Percentiles rank a stretch among this genome's conserved stretches.
Conservation (phyloP, 1,140 invertebrate genomes). For the Drosophila albomicans region DNA sequence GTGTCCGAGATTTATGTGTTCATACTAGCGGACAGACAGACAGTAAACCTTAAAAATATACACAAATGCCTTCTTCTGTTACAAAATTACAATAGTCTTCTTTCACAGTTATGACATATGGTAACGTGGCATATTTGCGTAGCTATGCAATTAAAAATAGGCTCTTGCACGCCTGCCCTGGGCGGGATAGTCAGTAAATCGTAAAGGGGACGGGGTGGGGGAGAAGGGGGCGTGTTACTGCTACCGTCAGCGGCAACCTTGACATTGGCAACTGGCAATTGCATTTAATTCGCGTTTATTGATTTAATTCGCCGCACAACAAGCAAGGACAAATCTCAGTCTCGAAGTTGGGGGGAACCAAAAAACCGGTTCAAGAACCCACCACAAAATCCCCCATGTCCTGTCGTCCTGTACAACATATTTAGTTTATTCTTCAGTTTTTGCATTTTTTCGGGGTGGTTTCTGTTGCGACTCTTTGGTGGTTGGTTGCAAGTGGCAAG, state of each 20-base stretch:
- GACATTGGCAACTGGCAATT: conserved; percentile 38
- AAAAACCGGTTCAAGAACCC: conserved; percentile 19
- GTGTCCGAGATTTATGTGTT: too few species aligned
- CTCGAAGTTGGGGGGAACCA: neutral
- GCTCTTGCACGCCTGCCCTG: too few species aligned
- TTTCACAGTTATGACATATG: too few species aligned
- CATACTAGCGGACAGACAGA: too few species aligned
- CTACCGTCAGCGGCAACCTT: conserved; percentile 23
- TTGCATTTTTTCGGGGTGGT: conserved; percentile 22
- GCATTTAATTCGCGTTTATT: conserved; percentile 64
- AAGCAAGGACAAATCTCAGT: conserved; percentile 19
- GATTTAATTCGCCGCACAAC: conserved; percentile 65
- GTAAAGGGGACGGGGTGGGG: neutral
- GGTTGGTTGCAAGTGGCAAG: conserved; percentile 39
- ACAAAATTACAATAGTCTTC: too few species aligned
- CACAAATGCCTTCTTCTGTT: too few species aligned
- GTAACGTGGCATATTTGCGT: neutral
- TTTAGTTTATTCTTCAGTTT: conserved; percentile 25
- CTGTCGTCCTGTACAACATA: conserved; percentile 18
- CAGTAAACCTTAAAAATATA: too few species aligned
- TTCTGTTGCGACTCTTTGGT: conserved; percentile 9
- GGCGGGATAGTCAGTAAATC: neutral
- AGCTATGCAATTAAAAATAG: conserved; percentile 19
- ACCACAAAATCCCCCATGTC: neutral
- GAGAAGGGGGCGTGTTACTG: neutral